Percentiles rank a stretch among this genome's conserved stretches.
Conservation (phyloP, 1,140 invertebrate species). For the Papilio polyxenes region DNA sequence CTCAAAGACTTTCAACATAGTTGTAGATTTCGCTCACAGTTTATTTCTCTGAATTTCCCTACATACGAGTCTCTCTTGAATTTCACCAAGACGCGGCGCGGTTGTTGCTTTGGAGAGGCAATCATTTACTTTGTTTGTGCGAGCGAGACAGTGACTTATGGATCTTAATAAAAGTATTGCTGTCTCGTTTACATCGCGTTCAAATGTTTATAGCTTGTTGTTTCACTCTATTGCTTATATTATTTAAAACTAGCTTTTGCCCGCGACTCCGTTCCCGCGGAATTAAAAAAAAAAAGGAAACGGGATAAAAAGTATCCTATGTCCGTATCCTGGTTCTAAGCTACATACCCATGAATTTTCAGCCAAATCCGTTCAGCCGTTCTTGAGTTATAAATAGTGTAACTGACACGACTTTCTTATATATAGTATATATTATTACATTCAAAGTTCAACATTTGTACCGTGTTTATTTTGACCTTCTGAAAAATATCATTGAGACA, state of each 20-base stretch:
- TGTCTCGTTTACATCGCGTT: slow-evolving; percentile 42
- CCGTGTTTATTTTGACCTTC: slow-evolving; percentile 1
- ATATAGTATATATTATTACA: no score
- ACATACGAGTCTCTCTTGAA: slow-evolving; percentile 50
- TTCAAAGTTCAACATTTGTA: slow-evolving; percentile 10
- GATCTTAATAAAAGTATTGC: slow-evolving; percentile 56
- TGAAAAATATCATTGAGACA: background rate
- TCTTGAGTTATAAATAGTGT: no score
- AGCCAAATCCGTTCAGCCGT: no score
- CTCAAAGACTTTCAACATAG: slow-evolving; percentile 39
- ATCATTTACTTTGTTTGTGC: slow-evolving; percentile 57
- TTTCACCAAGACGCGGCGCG: slow-evolving; percentile 44
- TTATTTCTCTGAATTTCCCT: slow-evolving; percentile 58
- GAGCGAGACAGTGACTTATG: slow-evolving; percentile 51
- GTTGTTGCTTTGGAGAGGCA: slow-evolving; percentile 43
- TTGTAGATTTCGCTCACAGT: slow-evolving; percentile 44
- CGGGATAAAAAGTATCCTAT: no score
- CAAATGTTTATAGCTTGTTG: slow-evolving; percentile 41
- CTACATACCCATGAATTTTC: no score
- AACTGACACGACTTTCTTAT: no score
- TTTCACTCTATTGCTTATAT: slow-evolving; percentile 25
- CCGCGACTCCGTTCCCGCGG: no score
- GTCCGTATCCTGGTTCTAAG: no score
- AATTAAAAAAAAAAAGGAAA: no score
- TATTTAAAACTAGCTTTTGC: no score